phyloP scores from a whole-genome alignment of 2,888 invertebrate species.

The Drosophila helvetica region DNA sequence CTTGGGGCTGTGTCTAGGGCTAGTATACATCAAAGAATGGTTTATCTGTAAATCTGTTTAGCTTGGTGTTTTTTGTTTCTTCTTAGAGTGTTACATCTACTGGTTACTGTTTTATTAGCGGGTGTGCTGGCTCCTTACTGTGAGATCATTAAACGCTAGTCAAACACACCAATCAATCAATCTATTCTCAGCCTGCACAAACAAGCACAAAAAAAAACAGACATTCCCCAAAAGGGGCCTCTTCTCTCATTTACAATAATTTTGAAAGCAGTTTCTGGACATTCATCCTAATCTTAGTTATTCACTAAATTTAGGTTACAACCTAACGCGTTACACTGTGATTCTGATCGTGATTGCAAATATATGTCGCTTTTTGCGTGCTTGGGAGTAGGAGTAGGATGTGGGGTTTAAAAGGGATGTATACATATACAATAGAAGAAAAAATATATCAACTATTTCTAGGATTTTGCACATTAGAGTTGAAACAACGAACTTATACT shows the following conservation, averaged over 20 bases:
- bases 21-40: slow-evolving; percentile 47
- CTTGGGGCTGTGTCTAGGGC: slow-evolving; percentile 26
- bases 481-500: slow-evolving; percentile 75
- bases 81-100: slow-evolving; percentile 63
- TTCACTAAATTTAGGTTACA: slow-evolving; percentile 65
- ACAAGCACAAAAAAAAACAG: slow-evolving; percentile 48
- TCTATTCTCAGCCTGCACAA: slow-evolving; percentile 51
- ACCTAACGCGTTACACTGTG: slow-evolving; percentile 62
- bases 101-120: slow-evolving; percentile 36
- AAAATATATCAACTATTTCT: slow-evolving; percentile 59
- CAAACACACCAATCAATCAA: slow-evolving; percentile 39
- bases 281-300: slow-evolving; percentile 52
- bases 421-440: slow-evolving; percentile 47
- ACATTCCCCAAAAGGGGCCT: slow-evolving; percentile 55
- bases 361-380: slow-evolving; percentile 25
- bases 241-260: slow-evolving; percentile 30
- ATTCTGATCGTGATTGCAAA: slow-evolving; percentile 37
- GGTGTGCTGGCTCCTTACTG: slow-evolving; percentile 51
- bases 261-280: slow-evolving; percentile 10
- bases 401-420: slow-evolving; percentile 7
- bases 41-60: slow-evolving; percentile 15
- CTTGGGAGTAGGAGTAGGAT: slow-evolving; percentile 8
- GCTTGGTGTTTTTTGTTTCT: slow-evolving; percentile 62
- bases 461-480: slow-evolving; percentile 67
- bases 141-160: slow-evolving; percentile 68